A percentile compares a stretch with the other conserved stretches of the same genome.
Evolutionary conservation across 2,113 vertebrate genomes (phyloP).

Genomic region (Atractosteus spatula): DNA sequence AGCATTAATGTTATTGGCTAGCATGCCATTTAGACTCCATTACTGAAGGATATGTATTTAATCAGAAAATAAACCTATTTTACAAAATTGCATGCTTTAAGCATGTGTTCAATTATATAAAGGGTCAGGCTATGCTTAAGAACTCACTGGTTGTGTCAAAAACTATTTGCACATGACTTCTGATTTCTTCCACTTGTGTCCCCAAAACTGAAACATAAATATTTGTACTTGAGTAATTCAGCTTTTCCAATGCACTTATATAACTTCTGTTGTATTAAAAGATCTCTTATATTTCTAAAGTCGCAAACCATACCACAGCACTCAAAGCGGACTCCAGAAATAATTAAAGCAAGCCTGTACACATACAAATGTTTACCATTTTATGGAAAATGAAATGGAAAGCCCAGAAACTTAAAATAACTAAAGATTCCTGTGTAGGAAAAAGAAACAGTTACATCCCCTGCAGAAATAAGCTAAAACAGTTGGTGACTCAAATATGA

Average conservation of each 20-base stretch:
- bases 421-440: constrained; percentile 59
- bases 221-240: background rate
- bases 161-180: background rate
- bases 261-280: no score
- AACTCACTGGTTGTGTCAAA: background rate
- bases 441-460: background rate
- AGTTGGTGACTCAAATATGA: constrained; percentile 66
- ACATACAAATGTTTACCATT: no score
- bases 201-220: background rate
- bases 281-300: no score
- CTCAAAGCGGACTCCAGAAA: no score
- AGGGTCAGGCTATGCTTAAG: background rate
- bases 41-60: background rate
- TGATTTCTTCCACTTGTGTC: background rate
- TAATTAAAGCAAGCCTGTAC: no score
- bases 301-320: background rate
- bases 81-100: background rate
- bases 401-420: constrained; percentile 1
- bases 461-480: constrained; percentile 19
- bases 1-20: background rate
- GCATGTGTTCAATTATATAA: background rate
- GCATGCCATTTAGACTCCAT: background rate
- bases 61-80: background rate
- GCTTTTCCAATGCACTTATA: background rate
- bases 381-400: no score